Base-by-base conservation (phyloP, 2,888 invertebrate species). In the Epinotia brunnichana region DNA sequence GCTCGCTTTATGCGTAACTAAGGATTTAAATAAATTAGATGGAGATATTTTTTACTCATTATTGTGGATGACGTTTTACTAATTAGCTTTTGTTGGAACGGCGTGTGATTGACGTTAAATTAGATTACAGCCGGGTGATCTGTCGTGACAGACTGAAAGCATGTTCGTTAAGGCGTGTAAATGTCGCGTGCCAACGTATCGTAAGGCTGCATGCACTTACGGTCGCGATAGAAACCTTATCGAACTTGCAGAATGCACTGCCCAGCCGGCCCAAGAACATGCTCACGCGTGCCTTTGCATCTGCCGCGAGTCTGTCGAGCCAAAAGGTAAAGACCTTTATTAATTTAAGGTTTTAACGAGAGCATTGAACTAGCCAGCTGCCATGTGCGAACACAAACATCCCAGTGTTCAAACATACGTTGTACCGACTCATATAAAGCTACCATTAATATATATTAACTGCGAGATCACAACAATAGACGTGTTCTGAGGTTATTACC, bases 101-200 rank as follows among this genome's bases (percentile, higher is more conserved):
- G 67, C 62, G 41, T 53, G 13, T 70, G 64, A 70, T 73, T 73
- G 62, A 53, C 35, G 62, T 67, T 51, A 24, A 62, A 73, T 73
- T 62, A 57, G 21, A 67, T 63, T 44, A 24, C 39, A 13, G 51
- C 51, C 57, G 51, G 63, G 35, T 68, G 56, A 72, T 67, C 68
- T 64, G 44, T 51, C n/a, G 79, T 80, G 81, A 78, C 82, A 82
- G 76, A 77, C 79, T 79, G 83, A 84, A 86, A 82, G 83, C 85
- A 82, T 82, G 82, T 80, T 79, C 81, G 81, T 80, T 77, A 75
- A 79, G 77, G 79, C 81, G 81, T 77, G 78, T 78, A 77, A 79
- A 77, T 84, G 86, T 90, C 90, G 90, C 91, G 90, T 91, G 91
- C 87, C 84, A 77, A 74, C 77, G 79, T 82, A 80, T 83, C 90